Evolutionary conservation across 2,113 vertebrate species (phyloP).

Genomic region (Varanus komodoensis): DNA sequence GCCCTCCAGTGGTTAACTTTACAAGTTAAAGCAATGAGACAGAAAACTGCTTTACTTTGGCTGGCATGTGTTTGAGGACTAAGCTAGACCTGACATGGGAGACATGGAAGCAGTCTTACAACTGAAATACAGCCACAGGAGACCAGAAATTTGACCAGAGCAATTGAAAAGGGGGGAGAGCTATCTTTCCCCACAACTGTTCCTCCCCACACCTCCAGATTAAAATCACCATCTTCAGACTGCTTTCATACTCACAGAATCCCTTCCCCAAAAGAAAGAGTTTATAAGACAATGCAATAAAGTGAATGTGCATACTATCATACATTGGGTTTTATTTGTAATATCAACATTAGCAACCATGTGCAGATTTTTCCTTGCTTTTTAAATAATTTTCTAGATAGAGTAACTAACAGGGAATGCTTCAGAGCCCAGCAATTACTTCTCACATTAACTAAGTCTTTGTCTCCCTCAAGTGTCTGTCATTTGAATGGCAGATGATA

Average conservation of each 20-base stretch:
- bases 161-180: background rate
- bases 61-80: background rate
- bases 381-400: background rate
- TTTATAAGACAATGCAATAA: slow-evolving; percentile 11
- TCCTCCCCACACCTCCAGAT: background rate
- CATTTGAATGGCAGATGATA: slow-evolving; percentile 40
- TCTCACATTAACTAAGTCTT: slow-evolving; percentile 65
- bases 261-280: background rate
- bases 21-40: background rate
- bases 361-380: background rate
- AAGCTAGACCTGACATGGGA: background rate
- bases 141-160: background rate
- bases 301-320: slow-evolving; percentile 19
- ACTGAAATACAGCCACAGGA: background rate
- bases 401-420: background rate
- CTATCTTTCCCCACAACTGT: background rate
- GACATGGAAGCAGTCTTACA: background rate
- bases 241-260: background rate
- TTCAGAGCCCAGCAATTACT: background rate
- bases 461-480: slow-evolving; percentile 80
- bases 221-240: background rate
- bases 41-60: background rate
- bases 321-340: slow-evolving; percentile 4
- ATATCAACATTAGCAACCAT: background rate
- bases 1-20: background rate